Evolutionary conservation across 2,113 vertebrate genomes (phyloP).

Genomic region (Epinephelus cyanopodus): DNA sequence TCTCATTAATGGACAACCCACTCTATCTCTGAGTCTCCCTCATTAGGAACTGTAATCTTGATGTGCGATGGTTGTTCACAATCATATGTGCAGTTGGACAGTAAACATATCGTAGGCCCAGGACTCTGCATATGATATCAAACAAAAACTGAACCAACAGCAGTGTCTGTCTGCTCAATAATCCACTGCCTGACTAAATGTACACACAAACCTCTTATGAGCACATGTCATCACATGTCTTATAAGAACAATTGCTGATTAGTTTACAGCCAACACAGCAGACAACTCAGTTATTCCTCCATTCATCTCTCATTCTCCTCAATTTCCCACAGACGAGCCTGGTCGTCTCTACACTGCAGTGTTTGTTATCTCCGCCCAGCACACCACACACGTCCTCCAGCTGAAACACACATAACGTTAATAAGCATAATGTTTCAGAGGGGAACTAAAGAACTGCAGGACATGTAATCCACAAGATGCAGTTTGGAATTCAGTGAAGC

Average conservation of each 20-base stretch:
- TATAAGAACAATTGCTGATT: neutral
- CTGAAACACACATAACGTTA: conserved; percentile 19
- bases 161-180: neutral
- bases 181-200: neutral
- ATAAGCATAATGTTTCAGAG: conserved; percentile 9
- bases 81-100: too few relatives aligned
- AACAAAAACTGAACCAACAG: neutral
- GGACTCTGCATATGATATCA: too few relatives aligned
- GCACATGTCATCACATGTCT: neutral
- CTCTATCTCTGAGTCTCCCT: too few relatives aligned
- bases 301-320: neutral
- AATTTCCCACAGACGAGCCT: neutral
- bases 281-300: neutral
- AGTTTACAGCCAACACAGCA: neutral
- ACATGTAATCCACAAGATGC: neutral
- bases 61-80: too few relatives aligned
- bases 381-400: neutral
- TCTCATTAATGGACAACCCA: too few relatives aligned
- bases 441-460: neutral
- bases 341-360: neutral
- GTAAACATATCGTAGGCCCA: fast-evolving
- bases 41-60: too few relatives aligned
- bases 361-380: neutral
- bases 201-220: neutral
- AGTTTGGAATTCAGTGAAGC: neutral